A percentile compares a stretch with the other conserved stretches of the same genome.
These are phyloP conservation scores for Pectinophora gossypiella DNA, from an alignment of 1,140 invertebrate species.

Conservation along the genomic window DNA sequence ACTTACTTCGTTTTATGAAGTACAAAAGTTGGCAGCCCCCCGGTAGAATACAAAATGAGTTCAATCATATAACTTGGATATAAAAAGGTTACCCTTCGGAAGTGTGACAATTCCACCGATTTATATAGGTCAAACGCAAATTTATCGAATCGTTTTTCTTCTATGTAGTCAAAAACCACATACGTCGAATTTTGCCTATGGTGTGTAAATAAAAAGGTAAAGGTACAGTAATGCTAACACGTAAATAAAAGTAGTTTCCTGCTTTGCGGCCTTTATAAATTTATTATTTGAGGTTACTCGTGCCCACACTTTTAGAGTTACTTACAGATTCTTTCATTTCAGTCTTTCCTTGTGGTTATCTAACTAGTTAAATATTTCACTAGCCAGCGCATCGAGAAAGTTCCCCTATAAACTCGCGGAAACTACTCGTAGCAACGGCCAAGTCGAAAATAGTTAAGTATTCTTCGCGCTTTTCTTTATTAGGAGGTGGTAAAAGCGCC, in stretches of 20 bases:
- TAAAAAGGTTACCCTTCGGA: constrained; percentile 29
- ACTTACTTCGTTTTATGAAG: constrained; percentile 28
- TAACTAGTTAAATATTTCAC: constrained; percentile 34
- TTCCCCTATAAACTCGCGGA: constrained; percentile 7
- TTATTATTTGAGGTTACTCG: too few species aligned
- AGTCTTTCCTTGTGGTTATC: constrained; percentile 16
- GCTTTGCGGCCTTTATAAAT: too few species aligned
- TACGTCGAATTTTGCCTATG: too few species aligned
- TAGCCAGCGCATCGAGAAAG: constrained; percentile 15
- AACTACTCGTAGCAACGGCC: constrained; percentile 6
- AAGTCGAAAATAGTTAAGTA: constrained; percentile 23
- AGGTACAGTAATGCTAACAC: too few species aligned
- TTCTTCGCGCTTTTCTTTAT: constrained; percentile 11
- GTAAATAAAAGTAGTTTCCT: too few species aligned
- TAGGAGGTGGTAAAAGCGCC: neutral
- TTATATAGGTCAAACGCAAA: constrained; percentile 27
- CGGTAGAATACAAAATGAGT: constrained; percentile 35
- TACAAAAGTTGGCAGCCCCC: constrained; percentile 27
- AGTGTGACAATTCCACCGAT: constrained; percentile 18
- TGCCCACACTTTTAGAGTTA: neutral
- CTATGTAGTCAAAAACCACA: too few species aligned
- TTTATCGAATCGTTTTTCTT: too few species aligned
- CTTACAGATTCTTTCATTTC: constrained; percentile 20
- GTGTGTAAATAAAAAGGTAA: too few species aligned
- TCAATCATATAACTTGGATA: constrained; percentile 32